Conservation (phyloP, 2,888 invertebrate genomes). For the Trachelus iudaicus region DNA sequence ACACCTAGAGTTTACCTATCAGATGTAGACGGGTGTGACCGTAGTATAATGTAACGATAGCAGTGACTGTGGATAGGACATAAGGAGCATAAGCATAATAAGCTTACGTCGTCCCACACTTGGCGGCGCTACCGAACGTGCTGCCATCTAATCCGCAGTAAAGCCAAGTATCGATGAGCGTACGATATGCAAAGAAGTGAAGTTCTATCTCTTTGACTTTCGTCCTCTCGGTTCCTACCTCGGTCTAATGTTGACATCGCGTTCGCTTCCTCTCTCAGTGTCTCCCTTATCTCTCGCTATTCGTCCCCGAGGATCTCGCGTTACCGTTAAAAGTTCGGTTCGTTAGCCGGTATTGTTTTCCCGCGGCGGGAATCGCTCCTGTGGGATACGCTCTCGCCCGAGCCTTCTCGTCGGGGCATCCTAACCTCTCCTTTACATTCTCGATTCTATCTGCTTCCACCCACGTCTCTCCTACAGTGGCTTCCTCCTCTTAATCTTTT, state of each 20-base stretch:
- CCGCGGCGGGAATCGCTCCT: constrained; percentile 2
- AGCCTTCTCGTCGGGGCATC: neutral
- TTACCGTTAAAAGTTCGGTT: constrained; percentile 3
- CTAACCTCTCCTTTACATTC: neutral
- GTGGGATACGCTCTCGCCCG: neutral
- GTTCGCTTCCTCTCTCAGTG: neutral
- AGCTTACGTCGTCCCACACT: constrained; percentile 20
- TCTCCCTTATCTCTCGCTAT: neutral
- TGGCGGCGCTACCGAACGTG: constrained; percentile 2
- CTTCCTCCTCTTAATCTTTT: neutral
- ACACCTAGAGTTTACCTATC: constrained; percentile 24
- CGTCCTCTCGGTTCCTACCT: neutral
- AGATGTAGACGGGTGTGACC: constrained; percentile 23
- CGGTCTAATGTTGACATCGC: neutral
- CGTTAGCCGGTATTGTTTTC: constrained; percentile 2
- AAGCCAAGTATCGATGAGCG: constrained; percentile 22
- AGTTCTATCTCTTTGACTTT: neutral
- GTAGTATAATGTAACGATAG: neutral
- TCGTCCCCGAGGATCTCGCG: constrained; percentile 3
- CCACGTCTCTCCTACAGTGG: neutral
- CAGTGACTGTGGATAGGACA: constrained; percentile 12
- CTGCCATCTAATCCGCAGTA: constrained; percentile 23
- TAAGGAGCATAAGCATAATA: constrained; percentile 30
- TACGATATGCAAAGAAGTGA: constrained; percentile 19
- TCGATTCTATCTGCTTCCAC: neutral